phyloP scores from a whole-genome alignment of 1,140 invertebrate genomes.

The Conus ventricosus region DNA sequence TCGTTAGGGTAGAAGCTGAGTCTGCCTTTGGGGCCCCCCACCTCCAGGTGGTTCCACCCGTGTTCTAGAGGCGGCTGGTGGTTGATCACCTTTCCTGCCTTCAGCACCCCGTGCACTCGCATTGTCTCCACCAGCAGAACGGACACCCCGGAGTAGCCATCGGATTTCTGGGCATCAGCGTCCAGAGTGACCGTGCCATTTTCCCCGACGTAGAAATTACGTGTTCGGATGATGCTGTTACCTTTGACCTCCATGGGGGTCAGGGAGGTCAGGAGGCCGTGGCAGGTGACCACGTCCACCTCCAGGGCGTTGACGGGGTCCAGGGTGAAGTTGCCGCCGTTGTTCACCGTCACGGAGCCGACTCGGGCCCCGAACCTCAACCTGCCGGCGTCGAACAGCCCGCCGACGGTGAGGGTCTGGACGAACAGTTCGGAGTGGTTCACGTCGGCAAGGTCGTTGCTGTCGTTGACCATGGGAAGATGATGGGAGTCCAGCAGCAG shows the following conservation, averaged over 20 bases:
- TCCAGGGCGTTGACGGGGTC: constrained; percentile 21
- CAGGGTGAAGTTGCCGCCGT: constrained; percentile 35
- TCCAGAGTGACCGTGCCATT: constrained; percentile 53
- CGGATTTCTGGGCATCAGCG: constrained; percentile 40
- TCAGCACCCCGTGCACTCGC: constrained; percentile 50
- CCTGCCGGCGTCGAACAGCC: constrained; percentile 39
- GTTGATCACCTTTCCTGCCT: constrained; percentile 49
- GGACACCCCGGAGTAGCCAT: constrained; percentile 50
- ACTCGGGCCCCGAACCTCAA: constrained; percentile 29
- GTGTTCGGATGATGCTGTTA: constrained; percentile 34
- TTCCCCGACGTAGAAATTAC: constrained; percentile 37
- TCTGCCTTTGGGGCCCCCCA: neutral
- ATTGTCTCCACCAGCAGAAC: constrained; percentile 47
- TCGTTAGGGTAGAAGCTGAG: constrained; percentile 25
- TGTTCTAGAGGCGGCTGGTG: constrained; percentile 33
- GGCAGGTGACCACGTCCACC: constrained; percentile 48
- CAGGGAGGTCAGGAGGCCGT: constrained; percentile 52
- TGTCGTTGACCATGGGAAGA: constrained; percentile 29
- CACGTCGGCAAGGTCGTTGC: constrained; percentile 11
- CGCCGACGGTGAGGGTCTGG: constrained; percentile 44
- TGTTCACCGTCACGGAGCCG: constrained; percentile 10
- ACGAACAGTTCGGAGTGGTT: constrained; percentile 48
- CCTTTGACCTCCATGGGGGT: constrained; percentile 51
- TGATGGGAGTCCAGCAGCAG: constrained; percentile 45
- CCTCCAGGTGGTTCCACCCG: constrained; percentile 43